Base-by-base conservation (phyloP, 1,140 invertebrate species). In the Zaprionus lachaisei region DNA sequence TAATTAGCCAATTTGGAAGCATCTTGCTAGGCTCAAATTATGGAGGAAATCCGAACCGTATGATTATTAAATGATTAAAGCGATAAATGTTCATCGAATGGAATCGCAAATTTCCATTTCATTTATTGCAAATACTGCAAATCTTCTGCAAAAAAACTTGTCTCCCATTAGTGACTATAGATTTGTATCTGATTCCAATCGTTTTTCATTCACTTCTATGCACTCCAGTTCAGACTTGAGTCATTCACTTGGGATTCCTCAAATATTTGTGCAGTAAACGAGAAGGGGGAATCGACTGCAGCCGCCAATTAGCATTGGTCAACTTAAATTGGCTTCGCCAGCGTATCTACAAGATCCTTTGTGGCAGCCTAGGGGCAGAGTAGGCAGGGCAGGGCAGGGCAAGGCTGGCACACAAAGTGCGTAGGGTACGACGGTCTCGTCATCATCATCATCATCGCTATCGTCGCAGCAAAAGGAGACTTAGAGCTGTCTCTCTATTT, bases 261-360 rank as follows among this genome's bases (percentile, higher is more conserved):
- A 24, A 22, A 51, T 51, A 51, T 51, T 51, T 51, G 47, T 24
- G 47, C 47, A 20, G 47, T 24, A 51, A 51, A 51, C 47, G 47
- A 51, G 11, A 24, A 15, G 47, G 1, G 11, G 47, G 20, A 51
- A 22, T 51, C 47, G 17, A 24, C 47, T 51, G 47, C 20, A 51
- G 47, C 37, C 22, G 49, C 20, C 74, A 77, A 80, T 80, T 72
- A 77, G 61, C 44, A 68, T 56, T 14, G 54, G 7, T 12, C n/a
- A 24, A 37, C 38, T 41, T 47, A 24, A 71, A 20, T 69, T 56
- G 66, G 12, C 41, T 47, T 17, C n/a, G 41, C 6, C 47, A 51
- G 20, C 17, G 47, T 51, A 22, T 51, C 47, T 22, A 34, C n/a
- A 47, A 47, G 41, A 20, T 47, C 17, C 41, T 49, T 44, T 49